Conservation (phyloP, 2,888 invertebrate species). For the Microplitis manilae region DNA sequence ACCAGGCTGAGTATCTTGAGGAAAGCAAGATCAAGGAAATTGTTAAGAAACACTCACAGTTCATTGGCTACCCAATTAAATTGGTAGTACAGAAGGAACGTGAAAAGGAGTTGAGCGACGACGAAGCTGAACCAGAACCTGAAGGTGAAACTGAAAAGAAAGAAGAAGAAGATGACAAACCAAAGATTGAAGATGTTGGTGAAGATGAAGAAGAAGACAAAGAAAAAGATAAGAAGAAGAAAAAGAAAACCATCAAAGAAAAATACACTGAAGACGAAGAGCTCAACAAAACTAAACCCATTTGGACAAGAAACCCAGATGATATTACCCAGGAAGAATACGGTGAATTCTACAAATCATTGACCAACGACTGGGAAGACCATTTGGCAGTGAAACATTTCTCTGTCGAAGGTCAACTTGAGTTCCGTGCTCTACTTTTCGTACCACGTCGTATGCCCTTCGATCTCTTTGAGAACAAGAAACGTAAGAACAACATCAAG, state of each 20-base stretch:
- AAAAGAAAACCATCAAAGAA: slow-evolving; percentile 97
- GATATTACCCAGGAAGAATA: slow-evolving; percentile 97
- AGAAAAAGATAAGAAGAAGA: slow-evolving; percentile 81
- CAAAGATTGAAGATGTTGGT: slow-evolving; percentile 81
- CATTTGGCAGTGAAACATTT: slow-evolving; percentile 97
- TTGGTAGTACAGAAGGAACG: slow-evolving; percentile 96
- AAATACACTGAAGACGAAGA: slow-evolving; percentile 99
- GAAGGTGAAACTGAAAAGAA: slow-evolving; percentile 78
- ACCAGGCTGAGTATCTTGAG: slow-evolving; percentile 94
- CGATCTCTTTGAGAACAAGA: slow-evolving; percentile 98
- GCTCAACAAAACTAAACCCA: slow-evolving; percentile 97
- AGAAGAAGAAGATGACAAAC: slow-evolving; percentile 77
- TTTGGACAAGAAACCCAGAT: slow-evolving; percentile 98
- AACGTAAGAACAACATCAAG: slow-evolving; percentile 98
- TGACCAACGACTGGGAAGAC: slow-evolving; percentile 99
- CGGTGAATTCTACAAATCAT: slow-evolving; percentile 97
- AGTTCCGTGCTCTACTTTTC: slow-evolving; percentile 94
- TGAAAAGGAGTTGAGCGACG: slow-evolving; percentile 95
- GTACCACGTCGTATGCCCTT: slow-evolving; percentile 95
- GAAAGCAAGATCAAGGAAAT: slow-evolving; percentile 96
- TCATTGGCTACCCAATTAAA: slow-evolving; percentile 99
- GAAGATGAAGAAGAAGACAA: slow-evolving; percentile 85
- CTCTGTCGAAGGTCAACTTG: slow-evolving; percentile 93
- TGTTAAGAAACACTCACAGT: slow-evolving; percentile 99
- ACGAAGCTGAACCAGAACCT: slow-evolving; percentile 84